Base-by-base conservation (phyloP, 2,888 invertebrate species). In the Heliconius cydno region DNA sequence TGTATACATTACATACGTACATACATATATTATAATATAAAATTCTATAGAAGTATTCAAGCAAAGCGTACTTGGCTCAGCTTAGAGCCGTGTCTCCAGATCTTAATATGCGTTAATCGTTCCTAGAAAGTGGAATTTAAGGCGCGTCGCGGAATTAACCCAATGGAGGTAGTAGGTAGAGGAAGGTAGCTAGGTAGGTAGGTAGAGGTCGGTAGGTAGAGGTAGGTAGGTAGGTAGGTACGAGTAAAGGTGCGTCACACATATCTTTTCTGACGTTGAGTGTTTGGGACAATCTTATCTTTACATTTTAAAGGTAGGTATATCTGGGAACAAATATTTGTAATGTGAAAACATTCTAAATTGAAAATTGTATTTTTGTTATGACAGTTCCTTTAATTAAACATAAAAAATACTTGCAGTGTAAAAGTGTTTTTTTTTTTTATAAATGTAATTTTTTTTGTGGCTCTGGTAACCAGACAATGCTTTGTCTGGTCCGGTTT, bases 61-160 rank as follows among this genome's bases (percentile, higher is more conserved):
- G 65, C 63, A 75, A 38, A 25, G 4, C 30, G 34, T 65, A 65
- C 65, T 75, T 28, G 41, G 75, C 75, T 75, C 41, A 38, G 74
- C 74, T 74, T 28, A 63, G 34, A 74, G 41, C 72, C n/a, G 52
- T 25, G 74, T 38, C 74, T 74, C 75, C 41, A 65, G 75, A 75
- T 65, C 75, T 75, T 65, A 75, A 46, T 75, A 75, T 75, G 75
- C 65, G 75, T 75, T 75, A 75, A 75, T 75, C 75, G 75, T 75
- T 75, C 65, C 75, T 75, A 75, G 67, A 78, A 57, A 71, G 60
- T 41, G 71, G 67, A 67, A 76, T 74, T 74, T 74, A 66, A 57
- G 74, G 68, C 41, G 74, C 74, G 67, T 30, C 74, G 28, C 68
- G 66, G 68, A 74, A 73, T 74, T 78, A 60, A 68, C 68, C 52